Percentiles rank a stretch among this genome's conserved stretches.
These are phyloP conservation scores for Brachionus plicatilis DNA, from an alignment of 1,140 invertebrate genomes.

Conservation along the genomic window DNA sequence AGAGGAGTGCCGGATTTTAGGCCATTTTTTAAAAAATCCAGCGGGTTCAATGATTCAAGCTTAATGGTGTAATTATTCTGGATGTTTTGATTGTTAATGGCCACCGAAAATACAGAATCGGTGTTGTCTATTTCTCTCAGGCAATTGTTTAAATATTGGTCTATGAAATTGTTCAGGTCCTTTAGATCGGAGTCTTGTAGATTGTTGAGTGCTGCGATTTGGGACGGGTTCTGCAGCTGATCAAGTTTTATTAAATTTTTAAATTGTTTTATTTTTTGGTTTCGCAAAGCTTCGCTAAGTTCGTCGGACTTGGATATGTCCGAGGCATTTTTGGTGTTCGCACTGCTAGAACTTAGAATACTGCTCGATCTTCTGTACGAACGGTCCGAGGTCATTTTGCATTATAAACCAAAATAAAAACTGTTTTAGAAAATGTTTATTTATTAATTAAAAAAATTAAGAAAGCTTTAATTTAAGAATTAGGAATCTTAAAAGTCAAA, in stretches of 20 bases:
- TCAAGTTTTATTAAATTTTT: constrained; percentile 28
- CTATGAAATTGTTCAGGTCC: not conserved
- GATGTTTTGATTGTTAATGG: not conserved
- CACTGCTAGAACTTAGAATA: not conserved
- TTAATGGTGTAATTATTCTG: not conserved
- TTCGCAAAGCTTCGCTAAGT: not conserved
- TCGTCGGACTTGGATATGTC: not conserved
- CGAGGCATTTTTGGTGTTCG: not conserved
- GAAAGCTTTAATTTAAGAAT: not conserved
- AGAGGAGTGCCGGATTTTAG: constrained; percentile 3
- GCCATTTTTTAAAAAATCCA: constrained; percentile 29
- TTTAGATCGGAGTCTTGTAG: constrained; percentile 14
- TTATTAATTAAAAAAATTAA: not conserved
- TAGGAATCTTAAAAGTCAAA: not conserved
- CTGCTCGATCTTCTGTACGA: not conserved
- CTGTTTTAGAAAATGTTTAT: not conserved
- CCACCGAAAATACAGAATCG: not conserved
- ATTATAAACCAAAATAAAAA: not conserved
- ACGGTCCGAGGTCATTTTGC: constrained; percentile 15
- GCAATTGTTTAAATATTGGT: constrained; percentile 7
- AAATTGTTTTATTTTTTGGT: constrained; percentile 25
- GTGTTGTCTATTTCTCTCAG: not conserved
- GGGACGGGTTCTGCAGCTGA: not conserved
- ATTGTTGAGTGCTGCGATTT: not conserved
- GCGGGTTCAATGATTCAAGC: not conserved